phyloP scores from a whole-genome alignment of 2,797 vertebrate species.

The Tokudaia muenninki region DNA sequence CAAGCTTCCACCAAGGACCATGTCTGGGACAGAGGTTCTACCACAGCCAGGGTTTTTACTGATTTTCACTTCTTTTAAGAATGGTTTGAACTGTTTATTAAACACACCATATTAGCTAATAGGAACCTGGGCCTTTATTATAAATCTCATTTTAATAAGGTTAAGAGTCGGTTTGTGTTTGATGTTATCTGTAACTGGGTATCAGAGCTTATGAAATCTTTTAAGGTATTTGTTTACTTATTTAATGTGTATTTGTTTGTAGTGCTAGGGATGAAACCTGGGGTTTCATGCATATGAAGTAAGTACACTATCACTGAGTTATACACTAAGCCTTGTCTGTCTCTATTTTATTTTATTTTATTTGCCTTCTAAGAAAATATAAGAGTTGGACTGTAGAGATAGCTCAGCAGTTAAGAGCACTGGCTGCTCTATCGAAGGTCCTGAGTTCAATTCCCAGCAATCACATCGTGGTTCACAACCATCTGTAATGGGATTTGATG shows the following conservation, averaged over 20 bases:
- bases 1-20: background rate
- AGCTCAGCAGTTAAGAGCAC: too few species aligned
- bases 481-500: too few species aligned
- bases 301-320: background rate
- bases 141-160: constrained; percentile 8
- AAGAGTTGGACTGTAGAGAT: too few species aligned
- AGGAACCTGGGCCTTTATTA: background rate
- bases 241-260: background rate
- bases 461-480: too few species aligned
- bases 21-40: background rate
- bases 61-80: constrained; percentile 19
- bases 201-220: constrained; percentile 7
- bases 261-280: background rate
- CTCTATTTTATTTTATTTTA: background rate
- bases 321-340: background rate
- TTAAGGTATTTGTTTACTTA: background rate
- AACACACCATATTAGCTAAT: background rate
- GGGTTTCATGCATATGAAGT: background rate
- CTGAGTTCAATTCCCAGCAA: too few species aligned
- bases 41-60: background rate
- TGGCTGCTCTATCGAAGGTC: background rate
- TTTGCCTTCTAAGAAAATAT: background rate
- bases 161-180: constrained; percentile 2
- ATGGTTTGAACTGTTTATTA: constrained; percentile 6
- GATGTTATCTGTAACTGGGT: background rate